These are phyloP conservation scores for Acropora tenuis DNA, from an alignment of 64 coral and sea anemone species.

Conservation along the genomic window DNA sequence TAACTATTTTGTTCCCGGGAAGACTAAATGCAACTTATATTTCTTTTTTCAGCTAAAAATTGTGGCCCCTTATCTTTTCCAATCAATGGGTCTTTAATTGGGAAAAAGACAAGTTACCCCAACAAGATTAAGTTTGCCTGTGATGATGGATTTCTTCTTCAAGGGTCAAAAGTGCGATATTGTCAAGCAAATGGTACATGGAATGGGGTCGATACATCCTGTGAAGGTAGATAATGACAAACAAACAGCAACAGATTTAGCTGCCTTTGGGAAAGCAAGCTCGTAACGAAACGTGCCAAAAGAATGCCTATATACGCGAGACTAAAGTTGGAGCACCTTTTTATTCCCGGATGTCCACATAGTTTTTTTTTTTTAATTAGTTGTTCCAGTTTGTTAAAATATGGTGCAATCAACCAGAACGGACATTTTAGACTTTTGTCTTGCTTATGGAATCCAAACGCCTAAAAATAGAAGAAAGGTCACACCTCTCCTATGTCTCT, in stretches of 20 bases:
- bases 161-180: background rate
- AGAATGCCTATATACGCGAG: too few relatives aligned
- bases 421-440: too few relatives aligned
- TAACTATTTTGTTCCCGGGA: too few relatives aligned
- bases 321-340: too few relatives aligned
- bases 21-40: background rate
- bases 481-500: too few relatives aligned
- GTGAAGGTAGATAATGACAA: conserved; percentile 28
- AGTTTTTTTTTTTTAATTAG: too few relatives aligned
- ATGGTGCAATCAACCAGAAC: too few relatives aligned
- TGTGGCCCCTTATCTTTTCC: conserved; percentile 63
- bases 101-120: conserved; percentile 1
- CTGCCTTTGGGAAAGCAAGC: background rate
- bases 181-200: conserved; percentile 52
- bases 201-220: conserved; percentile 17
- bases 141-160: conserved; percentile 54
- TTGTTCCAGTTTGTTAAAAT: too few relatives aligned
- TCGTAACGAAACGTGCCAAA: too few relatives aligned
- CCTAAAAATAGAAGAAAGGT: too few relatives aligned
- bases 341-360: too few relatives aligned
- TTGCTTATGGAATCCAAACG: too few relatives aligned
- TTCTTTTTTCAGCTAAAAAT: conserved; percentile 34
- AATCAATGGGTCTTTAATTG: conserved; percentile 45
- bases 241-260: background rate
- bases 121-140: conserved; percentile 39